These are phyloP conservation scores for Madoqua kirkii DNA, from an alignment of 2,113 vertebrate species.

Conservation along the genomic window DNA sequence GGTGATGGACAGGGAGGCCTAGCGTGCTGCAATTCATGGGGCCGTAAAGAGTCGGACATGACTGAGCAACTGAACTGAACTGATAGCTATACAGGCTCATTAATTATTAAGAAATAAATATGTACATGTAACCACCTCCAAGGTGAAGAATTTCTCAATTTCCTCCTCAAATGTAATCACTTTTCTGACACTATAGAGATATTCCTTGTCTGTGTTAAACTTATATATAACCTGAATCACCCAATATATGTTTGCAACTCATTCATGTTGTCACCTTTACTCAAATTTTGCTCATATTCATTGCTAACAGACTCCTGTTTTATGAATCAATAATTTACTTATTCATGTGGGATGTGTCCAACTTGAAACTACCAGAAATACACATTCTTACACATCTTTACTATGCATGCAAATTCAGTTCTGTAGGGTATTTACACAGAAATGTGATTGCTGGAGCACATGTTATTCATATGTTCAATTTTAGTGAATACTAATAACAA, in stretches of 20 bases:
- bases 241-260: background rate
- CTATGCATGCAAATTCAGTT: background rate
- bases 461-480: background rate
- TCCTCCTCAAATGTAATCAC: background rate
- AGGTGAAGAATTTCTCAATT: background rate
- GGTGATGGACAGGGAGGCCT: too few species aligned
- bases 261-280: background rate
- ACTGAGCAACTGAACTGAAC: too few species aligned
- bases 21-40: too few species aligned
- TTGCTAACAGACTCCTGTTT: background rate
- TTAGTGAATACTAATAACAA: background rate
- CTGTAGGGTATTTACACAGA: background rate
- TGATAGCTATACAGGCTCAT: background rate
- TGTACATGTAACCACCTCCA: background rate
- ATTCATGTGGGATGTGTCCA: background rate
- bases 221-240: background rate
- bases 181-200: background rate
- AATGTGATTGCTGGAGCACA: background rate
- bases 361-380: background rate
- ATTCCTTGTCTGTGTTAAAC: background rate
- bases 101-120: background rate
- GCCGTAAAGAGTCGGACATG: too few species aligned
- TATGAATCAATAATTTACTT: background rate
- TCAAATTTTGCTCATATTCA: background rate
- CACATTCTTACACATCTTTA: background rate